These are phyloP conservation scores for Podargus strigoides DNA, from an alignment of 2,797 vertebrate genomes.

Conservation along the genomic window DNA sequence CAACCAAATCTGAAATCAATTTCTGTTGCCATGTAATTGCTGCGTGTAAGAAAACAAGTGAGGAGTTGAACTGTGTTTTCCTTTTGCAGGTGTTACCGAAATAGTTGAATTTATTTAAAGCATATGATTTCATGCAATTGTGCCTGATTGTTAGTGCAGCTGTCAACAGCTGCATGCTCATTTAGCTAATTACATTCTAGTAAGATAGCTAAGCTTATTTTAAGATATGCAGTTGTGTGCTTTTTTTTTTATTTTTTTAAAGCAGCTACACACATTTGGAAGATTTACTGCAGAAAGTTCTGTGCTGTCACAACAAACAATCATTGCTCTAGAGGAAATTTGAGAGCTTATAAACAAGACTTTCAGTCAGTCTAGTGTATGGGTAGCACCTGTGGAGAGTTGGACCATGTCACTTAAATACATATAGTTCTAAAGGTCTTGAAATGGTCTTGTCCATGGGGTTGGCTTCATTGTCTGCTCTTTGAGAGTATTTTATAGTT, in stretches of 20 bases:
- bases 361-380: not conserved
- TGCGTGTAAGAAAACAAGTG: slow-evolving; percentile 25
- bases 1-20: slow-evolving; percentile 5
- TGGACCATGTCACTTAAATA: not conserved
- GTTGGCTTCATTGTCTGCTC: not conserved
- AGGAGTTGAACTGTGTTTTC: slow-evolving; percentile 1
- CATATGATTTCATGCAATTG: slow-evolving; percentile 45
- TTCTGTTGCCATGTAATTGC: slow-evolving; percentile 41
- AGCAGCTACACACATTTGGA: not conserved
- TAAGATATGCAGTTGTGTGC: not conserved
- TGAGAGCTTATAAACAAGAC: not conserved
- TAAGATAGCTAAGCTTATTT: slow-evolving; percentile 54
- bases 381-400: not conserved
- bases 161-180: slow-evolving; percentile 55
- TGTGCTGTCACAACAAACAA: not conserved
- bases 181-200: slow-evolving; percentile 53
- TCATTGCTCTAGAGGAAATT: not conserved
- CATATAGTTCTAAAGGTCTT: not conserved
- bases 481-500: not conserved
- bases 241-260: not conserved
- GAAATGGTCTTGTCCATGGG: not conserved
- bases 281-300: not conserved
- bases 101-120: slow-evolving; percentile 39
- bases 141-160: slow-evolving; percentile 50
- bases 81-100: slow-evolving; percentile 53